Conservation (phyloP, 1,140 invertebrate species). For the Danaus melanippus region DNA sequence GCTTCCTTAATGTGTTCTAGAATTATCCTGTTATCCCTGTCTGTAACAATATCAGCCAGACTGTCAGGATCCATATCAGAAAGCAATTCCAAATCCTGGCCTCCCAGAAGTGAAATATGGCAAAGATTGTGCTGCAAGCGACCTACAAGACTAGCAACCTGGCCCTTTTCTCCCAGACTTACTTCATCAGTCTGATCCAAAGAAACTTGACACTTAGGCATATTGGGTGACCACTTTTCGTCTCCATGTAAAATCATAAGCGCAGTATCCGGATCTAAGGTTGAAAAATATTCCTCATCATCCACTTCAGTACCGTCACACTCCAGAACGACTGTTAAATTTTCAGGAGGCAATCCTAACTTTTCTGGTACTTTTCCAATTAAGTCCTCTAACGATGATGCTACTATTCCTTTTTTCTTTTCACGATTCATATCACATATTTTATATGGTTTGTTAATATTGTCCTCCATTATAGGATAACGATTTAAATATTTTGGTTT, state of each 20-base stretch:
- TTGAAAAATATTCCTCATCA: constrained; percentile 90
- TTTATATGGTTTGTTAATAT: constrained; percentile 68
- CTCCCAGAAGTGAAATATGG: constrained; percentile 85
- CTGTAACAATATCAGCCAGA: constrained; percentile 83
- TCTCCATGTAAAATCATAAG: constrained; percentile 83
- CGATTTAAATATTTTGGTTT: constrained; percentile 3
- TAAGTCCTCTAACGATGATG: constrained; percentile 82
- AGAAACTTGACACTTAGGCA: constrained; percentile 73
- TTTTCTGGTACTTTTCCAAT: constrained; percentile 80
- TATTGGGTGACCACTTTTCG: constrained; percentile 79
- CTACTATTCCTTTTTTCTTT: constrained; percentile 85
- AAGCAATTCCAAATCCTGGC: constrained; percentile 83
- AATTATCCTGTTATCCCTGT: constrained; percentile 82
- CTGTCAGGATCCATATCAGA: constrained; percentile 90
- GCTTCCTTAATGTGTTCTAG: constrained; percentile 87
- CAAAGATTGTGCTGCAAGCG: constrained; percentile 84
- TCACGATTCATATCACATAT: constrained; percentile 80
- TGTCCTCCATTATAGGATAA: constrained; percentile 54
- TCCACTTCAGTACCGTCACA: constrained; percentile 91
- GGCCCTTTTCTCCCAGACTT: constrained; percentile 70
- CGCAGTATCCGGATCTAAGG: constrained; percentile 84
- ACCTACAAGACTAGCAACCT: constrained; percentile 78
- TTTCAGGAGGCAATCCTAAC: constrained; percentile 74
- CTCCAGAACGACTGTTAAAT: constrained; percentile 84
- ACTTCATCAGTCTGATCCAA: constrained; percentile 80